Base-by-base conservation (phyloP, 2,113 vertebrate species). In the Australoheros scitulus region DNA sequence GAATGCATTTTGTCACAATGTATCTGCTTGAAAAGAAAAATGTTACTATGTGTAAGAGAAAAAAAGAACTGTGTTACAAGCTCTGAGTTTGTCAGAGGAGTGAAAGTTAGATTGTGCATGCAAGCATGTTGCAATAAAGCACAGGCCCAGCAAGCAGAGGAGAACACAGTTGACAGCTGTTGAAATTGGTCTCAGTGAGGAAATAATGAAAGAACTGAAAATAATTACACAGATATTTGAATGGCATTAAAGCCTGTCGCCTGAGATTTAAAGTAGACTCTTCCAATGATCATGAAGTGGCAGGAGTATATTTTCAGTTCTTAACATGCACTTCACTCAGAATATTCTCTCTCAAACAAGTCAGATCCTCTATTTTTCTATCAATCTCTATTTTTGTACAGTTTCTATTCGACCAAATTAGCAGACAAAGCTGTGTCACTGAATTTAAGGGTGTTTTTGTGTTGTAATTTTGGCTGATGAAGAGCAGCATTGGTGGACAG, bases 371-470 rank as follows among this genome's bases (percentile, higher is more conserved):
- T 93, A 92, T 93, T 95, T 94, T 94, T 93, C 86, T 92, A 94
- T 91, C 56, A 36, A 89, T 89, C 88, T 93, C 75, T 92, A 91
- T 94, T 94, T 94, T 94, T 94, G 88, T 94, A 93, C 90, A 94
- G 87, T 87, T 86, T 87, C 59, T 87, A 76, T 91, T 84, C 43
- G 85, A 83, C 85, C 61, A 24, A 78, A 50, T 72, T 88, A 90
- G 77, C 70, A 80, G 76, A 76, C 56, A 79, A 80, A 81, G 84
- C 77, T 79, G 72, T 83, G 63, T 88, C 38, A 4, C 11, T 72
- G 68, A 72, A 72, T 72, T 52, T 72, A 72, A 72, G 32, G 64
- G 34, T 84, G 11, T 65, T 83, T 81, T 24, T 82, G 80, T 79
- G 38, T 81, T 79, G 79, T 79, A 13, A 38, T 55, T 87, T 76